Conservation (phyloP, 2,888 invertebrate species). For the Euphydryas editha region DNA sequence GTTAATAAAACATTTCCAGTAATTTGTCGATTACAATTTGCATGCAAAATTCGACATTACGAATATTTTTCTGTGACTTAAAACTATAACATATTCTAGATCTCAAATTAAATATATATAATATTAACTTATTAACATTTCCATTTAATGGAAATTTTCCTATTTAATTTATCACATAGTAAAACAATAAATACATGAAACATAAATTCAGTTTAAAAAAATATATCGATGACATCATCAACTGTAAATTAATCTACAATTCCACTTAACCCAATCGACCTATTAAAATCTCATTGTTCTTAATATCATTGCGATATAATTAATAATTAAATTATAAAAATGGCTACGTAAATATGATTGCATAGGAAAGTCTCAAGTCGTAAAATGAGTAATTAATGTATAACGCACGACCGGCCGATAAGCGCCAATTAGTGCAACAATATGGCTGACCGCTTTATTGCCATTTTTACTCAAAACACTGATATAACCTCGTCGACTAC, state of each 20-base stretch:
- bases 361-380: slow-evolving; percentile 50
- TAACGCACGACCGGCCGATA: slow-evolving; percentile 69
- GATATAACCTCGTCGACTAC: background rate
- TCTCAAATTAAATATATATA: background rate
- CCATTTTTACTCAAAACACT: slow-evolving; percentile 26
- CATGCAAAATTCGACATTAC: background rate
- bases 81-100: background rate
- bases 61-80: background rate
- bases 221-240: background rate
- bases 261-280: slow-evolving; percentile 18
- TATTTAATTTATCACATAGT: background rate
- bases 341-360: slow-evolving; percentile 60
- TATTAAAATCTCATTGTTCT: slow-evolving; percentile 25
- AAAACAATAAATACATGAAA: background rate
- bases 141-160: background rate
- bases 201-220: slow-evolving; percentile 31
- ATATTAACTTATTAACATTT: background rate
- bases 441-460: slow-evolving; percentile 40
- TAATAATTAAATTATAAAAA: slow-evolving; percentile 21
- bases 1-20: slow-evolving; percentile 10
- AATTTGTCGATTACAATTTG: slow-evolving; percentile 25
- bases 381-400: slow-evolving; percentile 72
- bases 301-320: slow-evolving; percentile 21
- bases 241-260: background rate
- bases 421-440: slow-evolving; percentile 71